Evolutionary conservation across 2,888 invertebrate species (phyloP).

Genomic region (Tinea trinotella): DNA sequence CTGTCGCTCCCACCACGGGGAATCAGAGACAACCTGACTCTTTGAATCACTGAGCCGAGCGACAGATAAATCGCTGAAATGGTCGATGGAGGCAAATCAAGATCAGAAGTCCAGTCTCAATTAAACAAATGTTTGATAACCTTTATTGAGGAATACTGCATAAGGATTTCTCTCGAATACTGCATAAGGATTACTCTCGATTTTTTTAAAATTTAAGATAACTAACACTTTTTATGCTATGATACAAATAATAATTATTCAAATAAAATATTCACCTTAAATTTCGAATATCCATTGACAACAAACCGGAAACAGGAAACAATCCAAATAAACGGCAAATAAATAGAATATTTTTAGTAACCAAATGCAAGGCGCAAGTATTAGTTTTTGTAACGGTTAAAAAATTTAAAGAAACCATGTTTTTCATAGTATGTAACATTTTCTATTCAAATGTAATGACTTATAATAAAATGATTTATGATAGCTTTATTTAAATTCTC

Average conservation of each 20-base stretch:
- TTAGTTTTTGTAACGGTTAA: neutral
- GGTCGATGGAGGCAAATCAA: too few relatives aligned
- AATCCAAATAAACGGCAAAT: neutral
- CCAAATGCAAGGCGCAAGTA: neutral
- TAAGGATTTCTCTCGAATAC: too few relatives aligned
- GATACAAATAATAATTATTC: neutral
- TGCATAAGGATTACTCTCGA: too few relatives aligned
- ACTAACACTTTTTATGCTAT: too few relatives aligned
- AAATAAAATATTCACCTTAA: neutral
- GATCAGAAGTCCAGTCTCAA: too few relatives aligned
- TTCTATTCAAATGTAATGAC: neutral
- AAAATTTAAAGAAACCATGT: neutral
- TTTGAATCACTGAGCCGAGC: too few relatives aligned
- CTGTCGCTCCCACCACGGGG: too few relatives aligned
- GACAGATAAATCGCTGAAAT: too few relatives aligned
- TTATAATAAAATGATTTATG: neutral
- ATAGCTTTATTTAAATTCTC: neutral
- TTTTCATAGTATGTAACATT: neutral
- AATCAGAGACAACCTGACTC: too few relatives aligned
- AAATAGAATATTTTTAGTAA: neutral
- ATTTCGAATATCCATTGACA: neutral
- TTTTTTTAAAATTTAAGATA: too few relatives aligned
- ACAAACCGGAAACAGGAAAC: conserved; percentile 4
- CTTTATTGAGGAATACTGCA: too few relatives aligned
- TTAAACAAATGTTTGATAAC: too few relatives aligned